Conservation (phyloP, 2,797 vertebrate species). For the Scleropages formosus region DNA sequence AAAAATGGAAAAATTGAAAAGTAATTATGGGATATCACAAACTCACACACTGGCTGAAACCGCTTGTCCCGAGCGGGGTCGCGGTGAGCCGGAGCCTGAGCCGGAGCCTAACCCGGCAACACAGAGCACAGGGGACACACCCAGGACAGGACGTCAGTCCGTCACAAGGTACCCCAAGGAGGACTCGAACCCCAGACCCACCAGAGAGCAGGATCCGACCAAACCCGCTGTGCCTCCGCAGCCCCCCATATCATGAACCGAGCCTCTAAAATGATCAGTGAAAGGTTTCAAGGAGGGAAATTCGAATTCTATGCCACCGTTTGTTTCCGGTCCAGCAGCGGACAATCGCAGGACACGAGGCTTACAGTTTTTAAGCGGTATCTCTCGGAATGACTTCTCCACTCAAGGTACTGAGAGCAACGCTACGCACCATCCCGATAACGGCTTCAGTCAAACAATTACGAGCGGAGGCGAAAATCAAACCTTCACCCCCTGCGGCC, state of each 20-base stretch:
- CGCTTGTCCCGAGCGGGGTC: too few species aligned
- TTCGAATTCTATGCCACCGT: background rate
- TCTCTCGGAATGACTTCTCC: background rate
- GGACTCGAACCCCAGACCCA: too few species aligned
- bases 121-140: too few species aligned
- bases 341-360: background rate
- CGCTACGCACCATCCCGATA: background rate
- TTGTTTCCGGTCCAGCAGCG: background rate
- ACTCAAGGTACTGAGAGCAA: background rate
- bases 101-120: too few species aligned
- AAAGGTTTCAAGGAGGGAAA: background rate
- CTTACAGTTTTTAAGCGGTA: background rate
- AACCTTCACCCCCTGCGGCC: background rate
- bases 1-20: too few species aligned
- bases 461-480: conserved; percentile 1
- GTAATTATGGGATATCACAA: background rate
- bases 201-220: too few species aligned
- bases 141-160: too few species aligned
- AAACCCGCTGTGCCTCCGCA: too few species aligned
- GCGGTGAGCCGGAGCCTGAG: too few species aligned
- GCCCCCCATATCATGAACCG: too few species aligned
- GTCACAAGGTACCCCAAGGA: too few species aligned
- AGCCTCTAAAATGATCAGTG: background rate
- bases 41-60: too few species aligned
- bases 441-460: conserved; percentile 14